Base-by-base conservation (phyloP, 2,113 vertebrate species). In the Apeltes quadracus region DNA sequence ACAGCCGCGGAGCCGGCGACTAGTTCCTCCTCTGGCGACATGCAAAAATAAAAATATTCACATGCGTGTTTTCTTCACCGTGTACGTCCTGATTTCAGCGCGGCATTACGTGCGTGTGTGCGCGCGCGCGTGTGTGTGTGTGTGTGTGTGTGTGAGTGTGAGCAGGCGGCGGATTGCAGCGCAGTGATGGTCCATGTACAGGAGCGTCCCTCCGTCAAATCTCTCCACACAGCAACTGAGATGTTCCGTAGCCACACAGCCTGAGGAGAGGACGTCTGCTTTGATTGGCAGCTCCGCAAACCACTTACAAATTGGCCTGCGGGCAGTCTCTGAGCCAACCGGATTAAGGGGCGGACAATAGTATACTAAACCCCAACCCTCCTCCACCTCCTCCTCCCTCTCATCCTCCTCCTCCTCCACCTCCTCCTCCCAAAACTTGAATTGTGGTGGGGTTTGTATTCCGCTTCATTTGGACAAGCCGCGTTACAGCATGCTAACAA, bases 171-270 rank as follows among this genome's bases (percentile, higher is more conserved):
- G 29, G 80, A 72, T 87, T 78, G 85, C 87, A 89, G 88, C 82
- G 85, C 83, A 73, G 85, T 77, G 91, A 89, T 89, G 89, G 84
- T 91, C 93, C 91, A 87, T 62, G 88, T 69, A 82, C 87, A 67
- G 84, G 81, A 88, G 83, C 69, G 88, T 91, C 87, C 90, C 92
- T 92, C 89, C 84, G 92, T 92, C 91, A 92, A 90, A 92, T 93
- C 92, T 84, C 91, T 93, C 89, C 90, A 92, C 92, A 89, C 93
- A 73, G 91, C 91, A 88, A 93, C 93, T 92, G 92, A 92, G 88
- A 87, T 81, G 89, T 86, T 88, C 74, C 84, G 61, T 70, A 69
- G 91, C 25, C 53, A 54, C 90, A 86, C 92, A 82, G 91, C 90
- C 87, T 85, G 87, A 90, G 84, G 90, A 91, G 90, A 91, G 90